Base-by-base conservation (phyloP, 2,797 vertebrate species). In the Ceyx erithaca region DNA sequence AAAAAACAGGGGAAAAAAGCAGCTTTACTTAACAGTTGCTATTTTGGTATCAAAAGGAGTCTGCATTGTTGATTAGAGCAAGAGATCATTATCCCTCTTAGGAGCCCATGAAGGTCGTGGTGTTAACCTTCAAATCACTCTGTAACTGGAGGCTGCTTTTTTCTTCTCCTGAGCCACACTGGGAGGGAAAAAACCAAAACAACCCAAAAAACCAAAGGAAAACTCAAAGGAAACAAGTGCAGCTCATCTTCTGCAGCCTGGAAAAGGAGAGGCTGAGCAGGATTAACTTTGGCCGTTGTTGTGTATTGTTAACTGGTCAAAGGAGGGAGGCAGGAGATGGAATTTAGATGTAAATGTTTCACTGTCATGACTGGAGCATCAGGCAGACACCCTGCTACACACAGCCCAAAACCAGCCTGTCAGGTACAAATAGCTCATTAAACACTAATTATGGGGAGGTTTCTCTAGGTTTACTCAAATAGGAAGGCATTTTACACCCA, bases 11-110 rank as follows among this genome's bases (percentile, higher is more conserved):
- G 37, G 26, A 19, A 5, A 81, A 88, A 93, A 64, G 40, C 13
- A 3, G 85, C 77, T 96, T 95, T 93, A 94, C 92, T 95, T 94
- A 95, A 96, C 87, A 69, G 91, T 84, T 97, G 94, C 95, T 97
- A 96, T 97, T 98, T 97, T 73, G 86, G 93, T 93, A 94, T 96
- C 96, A 95, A 94, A 95, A 97, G 89, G 91, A 97, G 94, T 77
- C 95, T 93, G 94, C 91, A 95, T 97, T 96, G 97, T 96, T 97
- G 97, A 96, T 97, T 97, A 91, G 89, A 94, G 81, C 0, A 2
- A 86, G 92, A 95, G 97, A 97, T 96, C 95, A 91, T 95, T 97
- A 96, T 97, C 96, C 93, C 93, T 97, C 94, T 95, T 91, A 93
- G 92, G 95, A 95, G 89, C 95, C 84, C 37, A 18, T 33, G 94